Base-by-base conservation (phyloP, 2,888 invertebrate genomes). In the Eudemis profundana region DNA sequence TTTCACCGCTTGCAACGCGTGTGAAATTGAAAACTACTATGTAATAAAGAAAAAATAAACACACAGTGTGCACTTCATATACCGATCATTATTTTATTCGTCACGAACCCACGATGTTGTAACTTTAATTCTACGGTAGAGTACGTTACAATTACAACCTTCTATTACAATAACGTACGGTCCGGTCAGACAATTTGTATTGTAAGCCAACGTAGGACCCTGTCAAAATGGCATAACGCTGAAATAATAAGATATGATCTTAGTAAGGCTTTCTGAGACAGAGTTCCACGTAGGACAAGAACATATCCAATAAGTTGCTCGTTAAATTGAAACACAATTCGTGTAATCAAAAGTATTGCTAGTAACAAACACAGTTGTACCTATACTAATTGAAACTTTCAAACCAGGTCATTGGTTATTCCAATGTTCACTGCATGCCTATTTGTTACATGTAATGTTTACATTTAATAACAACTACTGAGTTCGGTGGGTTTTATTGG, bases 401-500 rank as follows among this genome's bases (percentile, higher is more conserved):
- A 27, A 60, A 60, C 49, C 38, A 38, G 60, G 60, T 50, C 60
- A 38, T 50, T 38, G 38, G 40, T 36, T 59, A 59, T 60, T 49
- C 27, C 27, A 60, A n/a, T 70, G 46, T 54, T 59, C 60, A 64
- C 68, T 69, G 54, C 69, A 68, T 70, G 44, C 54, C 68, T 63
- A 69, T 54, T 47, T 62, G 38, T 44, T 66, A 66, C 61, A 69
- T 67, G 67, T 68, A 67, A 69, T 69, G 70, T 70, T 69, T 68
- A 60, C 59, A 63, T 46, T 69, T 67, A 70, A 56, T 66, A 73
- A 70, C 70, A 69, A 70, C 63, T 62, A 68, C 60, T 69, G 67
- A 70, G 68, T 69, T 53, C 65, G 44, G 33, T 42, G 50, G 47
- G 59, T 72, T 70, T 69, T 66, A 69, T 70, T 69, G 72, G 70